Percentiles rank a stretch among this genome's conserved stretches.
phyloP scores from a whole-genome alignment of 2,888 invertebrate species.

The Furcula furcula region DNA sequence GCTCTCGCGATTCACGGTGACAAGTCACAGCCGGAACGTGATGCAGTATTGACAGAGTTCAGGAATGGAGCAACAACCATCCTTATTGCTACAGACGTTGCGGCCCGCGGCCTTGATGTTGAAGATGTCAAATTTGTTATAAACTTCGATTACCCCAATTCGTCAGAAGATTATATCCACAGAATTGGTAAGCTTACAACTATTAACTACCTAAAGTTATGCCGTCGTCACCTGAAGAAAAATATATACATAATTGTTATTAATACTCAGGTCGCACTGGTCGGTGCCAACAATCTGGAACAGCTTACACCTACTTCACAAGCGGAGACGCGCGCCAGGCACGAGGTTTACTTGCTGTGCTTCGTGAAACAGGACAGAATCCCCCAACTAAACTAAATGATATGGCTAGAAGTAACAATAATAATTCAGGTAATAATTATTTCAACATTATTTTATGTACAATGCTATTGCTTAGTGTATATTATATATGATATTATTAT shows the following conservation, averaged over 20 bases:
- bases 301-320: slow-evolving; percentile 98
- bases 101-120: slow-evolving; percentile 93
- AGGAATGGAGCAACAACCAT: slow-evolving; percentile 93
- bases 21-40: slow-evolving; percentile 96
- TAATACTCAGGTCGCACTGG: slow-evolving; percentile 87
- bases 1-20: slow-evolving; percentile 97
- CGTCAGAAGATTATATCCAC: slow-evolving; percentile 98
- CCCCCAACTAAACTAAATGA: slow-evolving; percentile 91
- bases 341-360: slow-evolving; percentile 93
- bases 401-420: slow-evolving; percentile 83
- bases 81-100: slow-evolving; percentile 97
- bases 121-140: slow-evolving; percentile 99
- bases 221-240: neutral
- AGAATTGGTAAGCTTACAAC: slow-evolving; percentile 90
- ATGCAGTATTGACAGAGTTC: slow-evolving; percentile 94
- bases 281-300: slow-evolving; percentile 95
- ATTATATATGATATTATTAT: too few relatives aligned
- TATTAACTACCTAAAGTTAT: neutral
- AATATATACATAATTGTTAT: neutral
- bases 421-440: slow-evolving; percentile 71
- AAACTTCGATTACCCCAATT: slow-evolving; percentile 98
- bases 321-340: slow-evolving; percentile 95
- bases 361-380: slow-evolving; percentile 95
- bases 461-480: too few relatives aligned
- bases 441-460: slow-evolving; percentile 1